Base-by-base conservation (phyloP, 2,113 vertebrate genomes). In the Oncorhynchus masou region DNA sequence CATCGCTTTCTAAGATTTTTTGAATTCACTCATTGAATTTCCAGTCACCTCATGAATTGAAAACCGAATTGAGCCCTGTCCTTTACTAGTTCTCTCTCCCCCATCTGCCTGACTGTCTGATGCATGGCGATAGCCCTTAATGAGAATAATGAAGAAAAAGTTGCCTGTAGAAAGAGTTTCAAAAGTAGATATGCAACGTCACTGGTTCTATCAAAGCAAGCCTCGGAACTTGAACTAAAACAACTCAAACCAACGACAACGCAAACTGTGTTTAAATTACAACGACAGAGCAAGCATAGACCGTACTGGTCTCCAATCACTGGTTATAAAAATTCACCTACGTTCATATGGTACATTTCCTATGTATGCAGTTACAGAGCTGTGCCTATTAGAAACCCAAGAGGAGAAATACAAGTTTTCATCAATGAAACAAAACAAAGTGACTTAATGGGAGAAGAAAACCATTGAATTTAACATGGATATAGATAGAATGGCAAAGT, bases 61-160 rank as follows among this genome's bases (percentile, higher is more conserved):
- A 64, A 64, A n/a, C 22, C 22, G 25, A 64, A 39, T 51, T 51
- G 49, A 51, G 79, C 83, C 80, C 79, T 83, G 75, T 54, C 27
- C 81, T 75, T 81, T 77, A 85, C 80, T 60, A 60, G n/a, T 60
- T 19, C 1, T 20, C 1, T 20, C 59, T 60, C 19, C 16, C 19
- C n/a, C 19, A 60, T 81, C 80, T 83, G 73, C 16, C 87, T 80
- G 85, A 75, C 81, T 79, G 83, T 77, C 76, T 85, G 80, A 87
- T 82, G 83, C 80, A 85, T 87, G 88, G 86, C 85, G 86, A 87
- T 93, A 93, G 92, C 92, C 92, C 92, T 93, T 93, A 89, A 93
- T 91, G 91, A 91, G 54, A 81, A 51, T 51, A 51, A 91, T 87
- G 89, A 88, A 85, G 75, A 81, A 88, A 84, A 89, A 86, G 82